Evolutionary conservation across 2,797 vertebrate genomes (phyloP), one percentile per base, ranked within the genome.

Genomic region (Hybognathus amarus): DNA sequence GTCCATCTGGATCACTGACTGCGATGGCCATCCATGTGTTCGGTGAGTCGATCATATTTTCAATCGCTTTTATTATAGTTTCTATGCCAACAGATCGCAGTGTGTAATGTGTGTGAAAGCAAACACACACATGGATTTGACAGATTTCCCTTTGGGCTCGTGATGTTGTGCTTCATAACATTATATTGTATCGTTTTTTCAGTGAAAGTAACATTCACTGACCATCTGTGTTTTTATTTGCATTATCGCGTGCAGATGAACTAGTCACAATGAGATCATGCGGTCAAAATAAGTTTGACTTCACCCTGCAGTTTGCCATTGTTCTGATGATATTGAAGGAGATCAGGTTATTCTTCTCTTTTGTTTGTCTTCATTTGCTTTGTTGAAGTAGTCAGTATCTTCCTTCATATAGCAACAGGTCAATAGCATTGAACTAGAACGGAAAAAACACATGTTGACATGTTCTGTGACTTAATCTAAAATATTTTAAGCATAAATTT

Each of bases 21-120:
- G 87, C 81, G 74, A 92, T 92, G 91, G 91, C 91, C 87, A 85
- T 91, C 85, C 88, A 76, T 71, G 90, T 92, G 69, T 92, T 92
- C 74, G 91, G 91, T 92, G 86, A 92, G 91, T 91, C 7, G 24
- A 9, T 38, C 27, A 27, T 27, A 75, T 24, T n/a, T 50, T 1
- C n/a, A n/a, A n/a, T 45, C 6, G 10, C 5, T 24, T 33, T 77
- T 36, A 66, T 75, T 42, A 8, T 4, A n/a, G 50, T 73, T 61
- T 22, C 5, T 15, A 30, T 63, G 38, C 68, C 42, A 33, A 45
- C 50, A 45, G 38, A n/a, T 33, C 4, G 9, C 36, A 30, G 59
- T 63, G 17, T 12, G 56, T 61, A 5, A 4, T 63, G 52, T 24
- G 12, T 59, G 27, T 56, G 38, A 6, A 42, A 0, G 6, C 38